A percentile compares a stretch with the other conserved stretches of the same genome.
phyloP scores from a whole-genome alignment of 2,888 invertebrate genomes.

The Patella ulyssiponensis region DNA sequence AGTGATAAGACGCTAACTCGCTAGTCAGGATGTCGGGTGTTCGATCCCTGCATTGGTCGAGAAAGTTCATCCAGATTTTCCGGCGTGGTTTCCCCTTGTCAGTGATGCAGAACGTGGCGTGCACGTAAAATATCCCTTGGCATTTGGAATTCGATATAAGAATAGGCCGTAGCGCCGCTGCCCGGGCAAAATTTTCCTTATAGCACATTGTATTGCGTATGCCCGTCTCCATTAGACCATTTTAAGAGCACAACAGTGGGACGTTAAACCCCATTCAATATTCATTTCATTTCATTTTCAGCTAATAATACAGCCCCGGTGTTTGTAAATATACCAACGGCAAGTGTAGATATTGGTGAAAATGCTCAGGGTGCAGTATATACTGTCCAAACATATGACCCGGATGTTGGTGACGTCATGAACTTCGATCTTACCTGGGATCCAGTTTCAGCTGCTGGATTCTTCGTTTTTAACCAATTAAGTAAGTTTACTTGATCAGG shows the following conservation, averaged over 20 bases:
- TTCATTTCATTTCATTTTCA: background rate
- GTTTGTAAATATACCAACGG: background rate
- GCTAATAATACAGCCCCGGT: conserved; percentile 1
- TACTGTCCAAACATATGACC: background rate
- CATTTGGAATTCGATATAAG: too few species aligned
- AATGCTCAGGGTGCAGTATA: background rate
- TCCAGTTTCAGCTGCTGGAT: background rate
- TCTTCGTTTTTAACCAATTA: background rate
- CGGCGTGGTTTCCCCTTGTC: too few species aligned
- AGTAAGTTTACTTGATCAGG: background rate
- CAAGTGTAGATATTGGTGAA: background rate
- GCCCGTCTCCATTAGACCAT: background rate
- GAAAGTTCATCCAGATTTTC: too few species aligned
- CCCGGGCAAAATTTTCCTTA: too few species aligned
- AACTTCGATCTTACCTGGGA: background rate
- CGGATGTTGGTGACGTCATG: background rate
- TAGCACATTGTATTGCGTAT: too few species aligned
- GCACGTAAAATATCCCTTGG: too few species aligned
- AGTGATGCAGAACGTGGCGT: too few species aligned
- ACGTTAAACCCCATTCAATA: background rate
- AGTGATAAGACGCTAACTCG: too few species aligned
- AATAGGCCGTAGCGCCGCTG: too few species aligned
- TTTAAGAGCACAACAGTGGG: background rate
- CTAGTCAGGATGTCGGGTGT: too few species aligned
- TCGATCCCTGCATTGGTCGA: too few species aligned